phyloP scores from a whole-genome alignment of 1,140 invertebrate species.

The Sycobia sp. region DNA sequence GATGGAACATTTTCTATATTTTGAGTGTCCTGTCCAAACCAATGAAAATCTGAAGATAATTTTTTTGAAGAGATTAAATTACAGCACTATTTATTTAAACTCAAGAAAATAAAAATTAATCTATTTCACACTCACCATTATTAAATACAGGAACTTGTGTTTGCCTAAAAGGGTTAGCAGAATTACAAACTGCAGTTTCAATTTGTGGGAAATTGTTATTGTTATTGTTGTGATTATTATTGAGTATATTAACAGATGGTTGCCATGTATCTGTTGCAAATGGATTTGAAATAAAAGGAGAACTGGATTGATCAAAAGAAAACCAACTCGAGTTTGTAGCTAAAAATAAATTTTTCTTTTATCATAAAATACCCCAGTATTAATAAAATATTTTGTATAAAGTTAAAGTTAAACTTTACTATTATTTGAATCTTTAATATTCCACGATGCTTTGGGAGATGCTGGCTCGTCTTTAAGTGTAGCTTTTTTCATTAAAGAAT shows the following conservation, averaged over 20 bases:
- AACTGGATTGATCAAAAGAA: conserved; percentile 47
- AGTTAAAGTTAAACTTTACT: conserved; percentile 35
- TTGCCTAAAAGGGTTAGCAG: conserved; percentile 56
- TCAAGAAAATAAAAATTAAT: conserved; percentile 4
- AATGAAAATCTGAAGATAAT: conserved; percentile 50
- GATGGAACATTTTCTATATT: conserved; percentile 57
- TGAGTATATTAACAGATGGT: conserved; percentile 53
- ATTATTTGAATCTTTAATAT: conserved; percentile 51
- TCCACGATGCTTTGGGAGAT: conserved; percentile 49
- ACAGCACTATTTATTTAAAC: background rate
- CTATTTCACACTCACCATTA: conserved; percentile 48
- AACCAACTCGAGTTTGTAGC: conserved; percentile 51
- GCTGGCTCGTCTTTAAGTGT: conserved; percentile 55
- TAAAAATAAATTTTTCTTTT: conserved; percentile 37
- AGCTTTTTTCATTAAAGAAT: conserved; percentile 68
- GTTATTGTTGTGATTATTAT: conserved; percentile 44
- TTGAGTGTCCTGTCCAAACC: conserved; percentile 51
- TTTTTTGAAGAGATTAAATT: conserved; percentile 10
- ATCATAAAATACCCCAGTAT: background rate
- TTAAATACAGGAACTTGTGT: conserved; percentile 49
- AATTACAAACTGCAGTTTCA: conserved; percentile 50
- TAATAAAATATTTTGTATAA: background rate
- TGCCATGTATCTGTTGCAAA: conserved; percentile 54
- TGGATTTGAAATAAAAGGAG: conserved; percentile 56
- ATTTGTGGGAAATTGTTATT: conserved; percentile 50